Evolutionary conservation across 2,797 vertebrate genomes (phyloP).

Genomic region (Merluccius polli): DNA sequence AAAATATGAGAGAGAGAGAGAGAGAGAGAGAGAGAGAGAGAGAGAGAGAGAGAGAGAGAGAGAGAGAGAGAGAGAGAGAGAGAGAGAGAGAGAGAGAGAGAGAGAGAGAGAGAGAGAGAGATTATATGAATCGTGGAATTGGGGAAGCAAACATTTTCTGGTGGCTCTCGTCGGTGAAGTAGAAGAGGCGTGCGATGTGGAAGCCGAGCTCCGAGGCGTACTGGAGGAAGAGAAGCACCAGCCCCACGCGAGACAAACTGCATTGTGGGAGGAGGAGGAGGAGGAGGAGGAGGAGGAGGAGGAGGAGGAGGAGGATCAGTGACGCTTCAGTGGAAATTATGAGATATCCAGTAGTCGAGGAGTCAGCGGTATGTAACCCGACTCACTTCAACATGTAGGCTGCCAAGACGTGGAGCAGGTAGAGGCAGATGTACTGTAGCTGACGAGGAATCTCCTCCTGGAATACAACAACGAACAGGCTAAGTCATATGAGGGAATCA

Average conservation of each 20-base stretch:
- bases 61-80: no score
- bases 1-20: no score
- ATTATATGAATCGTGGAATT: neutral
- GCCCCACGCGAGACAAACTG: constrained; percentile 88
- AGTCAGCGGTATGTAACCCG: neutral
- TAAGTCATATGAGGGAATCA: no score
- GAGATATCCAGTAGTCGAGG: neutral
- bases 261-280: neutral
- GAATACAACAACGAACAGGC: constrained; percentile 30
- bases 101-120: no score
- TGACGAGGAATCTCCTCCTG: constrained; percentile 96
- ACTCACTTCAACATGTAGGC: constrained; percentile 95
- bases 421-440: constrained; percentile 90
- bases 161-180: constrained; percentile 91
- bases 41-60: no score
- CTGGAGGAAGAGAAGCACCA: constrained; percentile 90
- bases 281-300: neutral
- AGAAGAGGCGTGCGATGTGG: constrained; percentile 88
- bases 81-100: no score
- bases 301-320: neutral
- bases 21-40: no score
- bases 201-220: constrained; percentile 89
- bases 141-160: constrained; percentile 85
- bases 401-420: constrained; percentile 87
- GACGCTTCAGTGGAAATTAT: neutral